phyloP scores from a whole-genome alignment of 1,140 invertebrate species.

The Danaus plexippus region DNA sequence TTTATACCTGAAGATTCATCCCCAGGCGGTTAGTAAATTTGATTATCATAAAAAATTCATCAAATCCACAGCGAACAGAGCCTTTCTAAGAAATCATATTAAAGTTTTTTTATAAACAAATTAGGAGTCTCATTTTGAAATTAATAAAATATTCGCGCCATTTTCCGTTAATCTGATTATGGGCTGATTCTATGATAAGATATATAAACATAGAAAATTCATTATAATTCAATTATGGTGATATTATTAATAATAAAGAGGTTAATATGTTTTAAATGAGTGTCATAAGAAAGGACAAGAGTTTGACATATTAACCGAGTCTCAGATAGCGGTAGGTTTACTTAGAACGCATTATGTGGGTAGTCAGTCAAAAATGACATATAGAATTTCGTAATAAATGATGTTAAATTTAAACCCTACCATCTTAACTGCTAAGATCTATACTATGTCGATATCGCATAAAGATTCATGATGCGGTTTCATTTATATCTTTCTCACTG shows the following conservation, averaged over 20 bases:
- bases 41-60: neutral
- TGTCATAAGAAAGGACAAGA: too few species aligned
- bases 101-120: conserved; percentile 9
- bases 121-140: conserved; percentile 1
- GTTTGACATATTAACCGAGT: too few species aligned
- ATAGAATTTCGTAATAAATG: too few species aligned
- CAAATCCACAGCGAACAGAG: conserved; percentile 4
- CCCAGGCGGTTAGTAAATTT: neutral
- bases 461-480: conserved; percentile 17
- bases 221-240: too few species aligned
- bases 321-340: too few species aligned
- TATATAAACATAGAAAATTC: too few species aligned
- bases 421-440: neutral
- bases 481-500: conserved; percentile 14
- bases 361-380: too few species aligned
- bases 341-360: too few species aligned
- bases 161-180: conserved; percentile 15
- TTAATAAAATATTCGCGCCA: too few species aligned
- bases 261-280: too few species aligned
- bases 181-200: neutral
- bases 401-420: too few species aligned
- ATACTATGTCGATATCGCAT: conserved; percentile 5
- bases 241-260: too few species aligned
- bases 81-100: conserved; percentile 2
- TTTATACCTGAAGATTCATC: conserved; percentile 7